These are phyloP conservation scores for Menidia menidia DNA, from an alignment of 2,797 vertebrate species.

Conservation along the genomic window DNA sequence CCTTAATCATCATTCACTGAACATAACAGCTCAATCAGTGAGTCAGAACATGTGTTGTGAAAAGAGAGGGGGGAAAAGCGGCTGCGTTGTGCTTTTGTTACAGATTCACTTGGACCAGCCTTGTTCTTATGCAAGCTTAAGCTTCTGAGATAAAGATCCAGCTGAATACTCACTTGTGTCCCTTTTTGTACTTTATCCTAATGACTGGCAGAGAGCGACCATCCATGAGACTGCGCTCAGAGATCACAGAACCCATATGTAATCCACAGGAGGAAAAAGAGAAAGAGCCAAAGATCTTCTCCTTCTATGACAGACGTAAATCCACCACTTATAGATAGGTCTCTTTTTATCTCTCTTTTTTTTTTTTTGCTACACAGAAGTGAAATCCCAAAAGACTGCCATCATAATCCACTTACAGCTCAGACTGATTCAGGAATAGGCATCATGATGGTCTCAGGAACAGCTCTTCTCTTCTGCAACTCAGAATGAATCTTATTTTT, in stretches of 20 bases:
- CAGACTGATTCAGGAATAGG: conserved; percentile 56
- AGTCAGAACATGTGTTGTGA: conserved; percentile 31
- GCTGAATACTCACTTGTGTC: conserved; percentile 78
- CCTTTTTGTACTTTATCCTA: conserved; percentile 76
- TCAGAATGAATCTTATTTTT: conserved; percentile 56
- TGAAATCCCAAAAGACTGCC: conserved; percentile 72
- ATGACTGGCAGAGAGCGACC: conserved; percentile 65
- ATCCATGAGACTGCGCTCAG: conserved; percentile 68
- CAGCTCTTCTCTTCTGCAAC: conserved; percentile 48
- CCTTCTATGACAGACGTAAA: conserved; percentile 64
- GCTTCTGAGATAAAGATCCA: conserved; percentile 60
- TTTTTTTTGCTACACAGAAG: conserved; percentile 55
- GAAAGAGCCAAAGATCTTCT: conserved; percentile 55
- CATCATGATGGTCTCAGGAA: conserved; percentile 58
- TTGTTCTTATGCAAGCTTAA: conserved; percentile 53
- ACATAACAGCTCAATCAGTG: conserved; percentile 44
- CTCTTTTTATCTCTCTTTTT: conserved; percentile 19
- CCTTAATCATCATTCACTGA: conserved; percentile 35
- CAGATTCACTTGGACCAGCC: conserved; percentile 47
- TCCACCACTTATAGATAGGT: conserved; percentile 64
- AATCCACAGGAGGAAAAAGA: conserved; percentile 75
- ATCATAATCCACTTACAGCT: conserved; percentile 78
- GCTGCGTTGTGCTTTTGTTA: conserved; percentile 45
- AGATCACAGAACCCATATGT: conserved; percentile 77
- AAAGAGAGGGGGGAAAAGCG: conserved; percentile 29